phyloP scores from a whole-genome alignment of 2,113 vertebrate genomes.

The Rostratula benghalensis region DNA sequence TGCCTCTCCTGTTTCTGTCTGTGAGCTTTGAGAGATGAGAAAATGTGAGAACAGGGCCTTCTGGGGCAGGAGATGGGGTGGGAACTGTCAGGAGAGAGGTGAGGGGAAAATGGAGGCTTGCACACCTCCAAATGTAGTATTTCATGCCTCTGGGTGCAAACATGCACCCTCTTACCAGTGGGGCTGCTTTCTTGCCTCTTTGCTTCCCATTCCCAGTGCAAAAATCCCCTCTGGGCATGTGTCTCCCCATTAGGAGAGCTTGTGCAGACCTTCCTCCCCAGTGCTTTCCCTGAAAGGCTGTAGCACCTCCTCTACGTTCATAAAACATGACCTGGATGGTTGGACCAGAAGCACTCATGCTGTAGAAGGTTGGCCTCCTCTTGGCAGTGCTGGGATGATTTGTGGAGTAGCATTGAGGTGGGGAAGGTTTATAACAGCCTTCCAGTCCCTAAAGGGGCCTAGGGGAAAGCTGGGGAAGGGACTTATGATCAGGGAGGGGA shows the following conservation, averaged over 20 bases:
- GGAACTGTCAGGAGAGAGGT: neutral
- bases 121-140: neutral
- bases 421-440: no score
- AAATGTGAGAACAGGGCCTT: neutral
- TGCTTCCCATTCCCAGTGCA: neutral
- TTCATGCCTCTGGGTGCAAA: fast-evolving
- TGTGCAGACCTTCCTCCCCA: neutral
- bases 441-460: no score
- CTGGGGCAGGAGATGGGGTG: neutral
- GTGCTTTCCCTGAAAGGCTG: neutral
- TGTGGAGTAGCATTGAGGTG: neutral
- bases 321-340: fast-evolving
- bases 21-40: neutral
- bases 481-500: no score
- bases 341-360: neutral
- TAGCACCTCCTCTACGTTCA: neutral
- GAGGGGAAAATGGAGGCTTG: neutral
- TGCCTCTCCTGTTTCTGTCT: neutral
- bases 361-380: neutral
- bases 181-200: neutral
- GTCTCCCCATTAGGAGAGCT: fast-evolving
- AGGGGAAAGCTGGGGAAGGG: no score
- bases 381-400: neutral
- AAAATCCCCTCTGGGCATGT: fast-evolving
- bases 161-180: fast-evolving